phyloP scores from a whole-genome alignment of 2,888 invertebrate species.

The Elysia crispata region DNA sequence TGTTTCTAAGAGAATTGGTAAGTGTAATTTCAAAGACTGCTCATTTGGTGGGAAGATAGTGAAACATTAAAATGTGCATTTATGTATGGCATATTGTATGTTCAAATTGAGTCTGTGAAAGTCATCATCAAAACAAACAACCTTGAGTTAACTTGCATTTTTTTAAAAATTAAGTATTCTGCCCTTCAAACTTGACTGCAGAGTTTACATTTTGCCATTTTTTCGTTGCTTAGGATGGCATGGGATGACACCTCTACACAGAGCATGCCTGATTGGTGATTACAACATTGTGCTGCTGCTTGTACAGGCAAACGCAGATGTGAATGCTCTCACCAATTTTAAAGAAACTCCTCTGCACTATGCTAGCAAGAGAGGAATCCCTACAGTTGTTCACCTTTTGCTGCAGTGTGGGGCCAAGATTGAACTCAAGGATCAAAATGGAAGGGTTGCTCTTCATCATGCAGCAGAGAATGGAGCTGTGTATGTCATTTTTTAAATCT shows the following conservation, averaged over 20 bases:
- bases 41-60: too few relatives aligned
- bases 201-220: neutral
- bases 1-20: too few relatives aligned
- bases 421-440: slow-evolving; percentile 64
- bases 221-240: slow-evolving; percentile 69
- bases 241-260: slow-evolving; percentile 72
- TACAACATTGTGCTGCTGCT: slow-evolving; percentile 62
- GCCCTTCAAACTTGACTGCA: too few relatives aligned
- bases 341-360: slow-evolving; percentile 74
- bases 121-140: too few relatives aligned
- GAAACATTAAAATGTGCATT: too few relatives aligned
- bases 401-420: slow-evolving; percentile 67
- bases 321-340: slow-evolving; percentile 69
- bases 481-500: slow-evolving; percentile 60
- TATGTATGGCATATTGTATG: too few relatives aligned
- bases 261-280: slow-evolving; percentile 71
- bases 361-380: slow-evolving; percentile 73
- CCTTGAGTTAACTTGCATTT: too few relatives aligned
- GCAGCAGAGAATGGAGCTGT: slow-evolving; percentile 74
- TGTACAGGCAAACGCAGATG: slow-evolving; percentile 68
- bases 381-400: slow-evolving; percentile 65
- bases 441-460: slow-evolving; percentile 68
- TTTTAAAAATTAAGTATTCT: too few relatives aligned
- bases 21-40: too few relatives aligned
- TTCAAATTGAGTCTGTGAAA: too few relatives aligned